Evolutionary conservation across 1,140 invertebrate genomes (phyloP), one percentile per base, ranked within the genome.

Genomic region (Drosophila ananassae): DNA sequence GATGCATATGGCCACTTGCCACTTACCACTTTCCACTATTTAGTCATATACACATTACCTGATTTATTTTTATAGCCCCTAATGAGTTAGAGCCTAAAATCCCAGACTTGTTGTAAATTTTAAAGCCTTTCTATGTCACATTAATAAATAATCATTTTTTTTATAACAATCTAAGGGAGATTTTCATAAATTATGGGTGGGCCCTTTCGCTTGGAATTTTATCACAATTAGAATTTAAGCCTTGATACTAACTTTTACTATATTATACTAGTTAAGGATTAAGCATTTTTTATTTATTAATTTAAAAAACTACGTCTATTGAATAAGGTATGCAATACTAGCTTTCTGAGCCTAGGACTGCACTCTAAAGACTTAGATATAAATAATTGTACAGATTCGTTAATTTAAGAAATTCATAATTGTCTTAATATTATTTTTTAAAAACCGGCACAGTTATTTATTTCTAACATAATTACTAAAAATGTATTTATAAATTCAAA

Each of bases 11-110:
- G 10, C 46, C 47, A 8, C n/a, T 24, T 4, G 1, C 13, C 6
- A 25, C 25, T 17, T 21, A 5, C 41, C 41, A 21, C 5, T 17
- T 2, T 21, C 41, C 41, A 44, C 41, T 44, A 44, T 21, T 44
- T 17, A 21, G n/a, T 13, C 17, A 52, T 52, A 13, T 22, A 12
- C 10, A 12, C 34, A 37, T 37, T 37, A 24, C 34, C 59, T 52
- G 59, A 64, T 52, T 64, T 67, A 44, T 52, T 64, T 63, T 64
- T 52, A 64, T 67, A 34, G 63, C 34, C 63, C 57, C 53, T 28
- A 53, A 60, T 64, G 63, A 10, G 51, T 67, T 52, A 21, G 47
- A 52, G 34, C 32, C 28, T 67, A 53, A 37, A 37, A 34, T 64
- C 63, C 63, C 63, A 8, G 22, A 51, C 47, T 53, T 32, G 60